These are phyloP conservation scores for Eupithecia tripunctaria DNA, from an alignment of 2,888 invertebrate species.

Conservation along the genomic window DNA sequence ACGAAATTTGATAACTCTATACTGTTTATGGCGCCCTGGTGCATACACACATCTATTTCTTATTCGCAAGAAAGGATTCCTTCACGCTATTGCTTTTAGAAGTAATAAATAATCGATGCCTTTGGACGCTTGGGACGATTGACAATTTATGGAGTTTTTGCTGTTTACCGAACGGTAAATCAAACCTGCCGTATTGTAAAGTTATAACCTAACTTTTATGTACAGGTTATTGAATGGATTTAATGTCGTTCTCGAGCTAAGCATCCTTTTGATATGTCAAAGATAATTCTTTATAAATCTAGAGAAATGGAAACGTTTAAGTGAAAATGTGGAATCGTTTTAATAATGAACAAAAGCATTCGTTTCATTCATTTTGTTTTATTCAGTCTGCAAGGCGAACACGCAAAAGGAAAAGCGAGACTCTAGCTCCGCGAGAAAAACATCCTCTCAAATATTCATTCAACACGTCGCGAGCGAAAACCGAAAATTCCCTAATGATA, in stretches of 20 bases:
- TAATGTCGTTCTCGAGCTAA: constrained; percentile 8
- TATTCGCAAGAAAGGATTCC: constrained; percentile 42
- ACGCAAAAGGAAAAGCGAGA: constrained; percentile 39
- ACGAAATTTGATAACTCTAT: constrained; percentile 83
- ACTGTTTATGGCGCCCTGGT: constrained; percentile 75
- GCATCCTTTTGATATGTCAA: constrained; percentile 11
- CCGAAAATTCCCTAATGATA: constrained; percentile 75
- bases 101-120: constrained; percentile 36
- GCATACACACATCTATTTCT: constrained; percentile 52
- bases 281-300: neutral
- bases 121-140: constrained; percentile 34
- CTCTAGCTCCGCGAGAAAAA: constrained; percentile 43
- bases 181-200: constrained; percentile 23
- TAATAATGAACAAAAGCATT: constrained; percentile 18
- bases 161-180: constrained; percentile 36
- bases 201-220: constrained; percentile 10
- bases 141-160: constrained; percentile 39
- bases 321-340: constrained; percentile 7
- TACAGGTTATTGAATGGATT: constrained; percentile 10
- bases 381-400: constrained; percentile 22
- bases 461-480: constrained; percentile 56
- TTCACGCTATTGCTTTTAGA: constrained; percentile 40
- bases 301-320: constrained; percentile 9
- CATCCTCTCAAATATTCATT: constrained; percentile 69
- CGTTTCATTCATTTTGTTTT: constrained; percentile 4